Base-by-base conservation (phyloP, 2,797 vertebrate genomes). In the Hemitrygon akajei region DNA sequence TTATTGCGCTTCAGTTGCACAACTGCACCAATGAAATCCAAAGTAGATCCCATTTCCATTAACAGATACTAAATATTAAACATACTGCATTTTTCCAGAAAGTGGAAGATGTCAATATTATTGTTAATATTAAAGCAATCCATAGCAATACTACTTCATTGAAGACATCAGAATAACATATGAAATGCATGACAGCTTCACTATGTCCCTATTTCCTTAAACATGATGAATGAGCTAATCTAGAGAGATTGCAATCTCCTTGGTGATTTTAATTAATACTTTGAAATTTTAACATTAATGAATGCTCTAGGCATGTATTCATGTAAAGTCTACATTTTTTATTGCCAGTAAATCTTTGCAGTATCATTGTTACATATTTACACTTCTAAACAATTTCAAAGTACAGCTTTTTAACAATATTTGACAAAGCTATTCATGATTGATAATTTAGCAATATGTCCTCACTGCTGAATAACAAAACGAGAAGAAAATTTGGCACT, bases 271-370 rank as follows among this genome's bases (percentile, higher is more conserved):
- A 60, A 22, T 63, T 69, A 5, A 34, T n/a, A 34, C 34, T 66
- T 86, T 34, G 16, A 89, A 89, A 89, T 14, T 20, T 14, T 37
- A 34, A 66, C 60, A 66, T 69, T 66, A 75, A 93, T 56, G 25
- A 76, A 93, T 25, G 71, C 34, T 76, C 76, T 58, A 56, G 71
- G 27, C 91, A 92, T 9, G 25, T 7, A 76, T 40, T 76, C n/a
- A 76, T 75, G 40, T 73, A 75, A 92, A 93, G 91, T 93, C 91
- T 76, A 93, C 91, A 12, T 93, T 66, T 63, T 95, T 95, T 93
- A 94, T 94, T 94, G 94, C 94, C 94, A 94, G 94, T 94, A 94
- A 94, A 94, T 94, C 84, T 82, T 80, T 94, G 93, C 94, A 94
- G 87, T 94, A 92, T 93, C 71, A 94, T 87, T 75, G 69, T 93